phyloP scores from a whole-genome alignment of 2,888 invertebrate species.

The Adineta ricciae region DNA sequence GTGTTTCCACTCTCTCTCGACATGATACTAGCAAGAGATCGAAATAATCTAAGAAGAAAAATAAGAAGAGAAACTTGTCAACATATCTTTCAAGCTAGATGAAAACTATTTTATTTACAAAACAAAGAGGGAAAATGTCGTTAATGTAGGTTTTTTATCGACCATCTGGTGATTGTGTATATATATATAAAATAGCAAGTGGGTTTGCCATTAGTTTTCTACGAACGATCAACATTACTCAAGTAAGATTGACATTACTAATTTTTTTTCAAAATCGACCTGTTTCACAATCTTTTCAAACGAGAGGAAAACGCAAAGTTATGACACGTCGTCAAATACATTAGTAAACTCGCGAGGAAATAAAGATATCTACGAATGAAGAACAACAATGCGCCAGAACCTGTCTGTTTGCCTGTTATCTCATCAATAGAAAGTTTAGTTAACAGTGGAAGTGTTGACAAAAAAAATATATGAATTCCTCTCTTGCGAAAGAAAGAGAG shows the following conservation, averaged over 20 bases:
- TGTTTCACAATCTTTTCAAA: neutral
- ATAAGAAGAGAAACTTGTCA: neutral
- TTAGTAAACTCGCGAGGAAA: neutral
- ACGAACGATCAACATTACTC: too few relatives aligned
- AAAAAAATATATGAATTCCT: neutral
- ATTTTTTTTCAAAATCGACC: neutral
- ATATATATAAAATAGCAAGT: too few relatives aligned
- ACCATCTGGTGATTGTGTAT: too few relatives aligned
- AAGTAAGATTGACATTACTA: too few relatives aligned
- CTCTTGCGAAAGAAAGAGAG: neutral
- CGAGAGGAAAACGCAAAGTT: neutral
- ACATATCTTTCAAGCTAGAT: neutral
- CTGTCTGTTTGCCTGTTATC: neutral
- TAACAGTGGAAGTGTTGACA: neutral
- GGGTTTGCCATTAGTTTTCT: too few relatives aligned
- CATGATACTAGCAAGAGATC: neutral
- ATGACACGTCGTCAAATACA: neutral
- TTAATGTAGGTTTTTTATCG: too few relatives aligned
- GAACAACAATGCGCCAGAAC: neutral
- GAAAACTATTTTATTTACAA: neutral
- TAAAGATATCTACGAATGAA: neutral
- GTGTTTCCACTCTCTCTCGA: neutral
- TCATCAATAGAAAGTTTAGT: neutral
- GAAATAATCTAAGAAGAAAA: too few relatives aligned
- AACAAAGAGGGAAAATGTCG: too few relatives aligned